Conservation (phyloP, 2,113 vertebrate species). For the Pterocles orientalis region DNA sequence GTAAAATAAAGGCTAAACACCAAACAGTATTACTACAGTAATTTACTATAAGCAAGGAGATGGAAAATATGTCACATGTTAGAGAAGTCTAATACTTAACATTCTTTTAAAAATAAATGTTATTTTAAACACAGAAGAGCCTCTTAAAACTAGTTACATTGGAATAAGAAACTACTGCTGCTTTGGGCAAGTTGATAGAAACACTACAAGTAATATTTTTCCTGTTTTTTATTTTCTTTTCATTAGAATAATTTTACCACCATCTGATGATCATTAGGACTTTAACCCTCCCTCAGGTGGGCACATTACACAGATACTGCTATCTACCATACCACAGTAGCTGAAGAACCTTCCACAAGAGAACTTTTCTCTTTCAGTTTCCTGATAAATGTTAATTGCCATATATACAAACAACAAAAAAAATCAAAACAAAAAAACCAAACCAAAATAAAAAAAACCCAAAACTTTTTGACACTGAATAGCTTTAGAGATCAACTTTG, state of each 20-base stretch:
- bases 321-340: not conserved
- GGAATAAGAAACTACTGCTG: not conserved
- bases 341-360: not conserved
- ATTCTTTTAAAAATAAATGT: conserved; percentile 35
- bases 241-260: not conserved
- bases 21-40: not conserved
- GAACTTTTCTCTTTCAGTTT: not conserved
- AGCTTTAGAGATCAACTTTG: not conserved
- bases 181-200: not conserved
- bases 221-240: not conserved
- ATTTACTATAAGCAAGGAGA: not conserved
- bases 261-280: not conserved
- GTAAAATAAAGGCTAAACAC: not conserved
- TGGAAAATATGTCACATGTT: not conserved
- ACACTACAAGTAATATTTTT: not conserved
- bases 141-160: conserved; percentile 1
- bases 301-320: not conserved
- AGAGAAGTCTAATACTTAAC: not conserved
- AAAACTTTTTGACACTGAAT: not conserved
- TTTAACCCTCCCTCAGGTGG: not conserved
- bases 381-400: not conserved
- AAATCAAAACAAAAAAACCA: not conserved
- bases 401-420: not conserved
- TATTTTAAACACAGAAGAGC: conserved; percentile 35
- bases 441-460: not conserved